Evolutionary conservation across 2,113 vertebrate genomes (phyloP), one percentile per base, ranked within the genome.

Genomic region (Alethe diademata): DNA sequence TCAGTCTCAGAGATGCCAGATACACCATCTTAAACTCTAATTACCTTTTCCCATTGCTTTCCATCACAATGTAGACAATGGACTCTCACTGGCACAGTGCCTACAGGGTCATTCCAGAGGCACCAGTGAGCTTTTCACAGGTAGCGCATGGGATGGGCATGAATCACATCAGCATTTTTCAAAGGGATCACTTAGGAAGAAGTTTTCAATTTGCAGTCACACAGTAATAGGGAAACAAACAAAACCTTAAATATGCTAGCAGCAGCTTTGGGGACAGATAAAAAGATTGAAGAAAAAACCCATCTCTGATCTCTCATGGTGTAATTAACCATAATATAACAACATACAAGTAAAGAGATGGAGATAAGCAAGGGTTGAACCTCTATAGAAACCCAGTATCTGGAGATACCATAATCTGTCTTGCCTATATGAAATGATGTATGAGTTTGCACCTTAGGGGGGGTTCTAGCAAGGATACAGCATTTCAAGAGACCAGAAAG

Each of bases 191-290:
- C 69, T 86, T 62, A 78, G 51, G 54, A 88, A 42, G 45, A 88
- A 47, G 36, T 38, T 78, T 38, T 74, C 64, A 40, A 42, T 89
- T 67, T 87, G 19, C 40, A 72, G 13, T n/a, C 69, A 64, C 31
- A 42, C 36, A 53, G 26, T 64, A 31, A 83, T 61, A 80, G 29
- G 42, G 47, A 92, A 94, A 93, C 38, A 93, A 81, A 62, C 50
- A 47, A 96, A 92, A 54, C 11, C 9, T 81, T 78, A 56, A 71
- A 67, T 29, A 13, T 23, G 36, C 43, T 78, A 65, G 33, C 38
- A 90, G 62, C n/a, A 67, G 70, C 60, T 88, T 74, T 71, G 29
- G 19, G 40, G 19, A 70, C 47, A 58, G 38, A 74, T 33, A 74
- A 60, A 26, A 62, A 19, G 18, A 31, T 66, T 36, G 9, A 29